phyloP scores from a whole-genome alignment of 2,113 vertebrate genomes.

The Edolisoma coerulescens region DNA sequence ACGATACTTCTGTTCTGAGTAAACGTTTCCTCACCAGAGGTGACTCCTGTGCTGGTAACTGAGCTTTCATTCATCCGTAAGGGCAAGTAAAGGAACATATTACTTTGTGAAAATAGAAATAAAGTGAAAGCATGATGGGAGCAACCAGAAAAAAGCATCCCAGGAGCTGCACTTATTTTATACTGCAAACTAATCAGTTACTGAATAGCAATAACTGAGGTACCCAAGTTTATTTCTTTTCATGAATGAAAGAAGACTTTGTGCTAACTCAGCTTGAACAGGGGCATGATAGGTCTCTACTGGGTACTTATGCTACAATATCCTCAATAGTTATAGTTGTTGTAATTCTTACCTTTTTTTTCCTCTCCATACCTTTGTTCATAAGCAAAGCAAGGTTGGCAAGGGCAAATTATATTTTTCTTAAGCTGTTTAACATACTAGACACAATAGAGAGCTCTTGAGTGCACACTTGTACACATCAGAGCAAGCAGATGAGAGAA shows the following conservation, averaged over 20 bases:
- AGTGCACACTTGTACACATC: not conserved
- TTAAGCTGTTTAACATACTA: not conserved
- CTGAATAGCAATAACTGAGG: not conserved
- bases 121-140: not conserved
- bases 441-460: not conserved
- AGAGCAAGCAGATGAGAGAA: not conserved
- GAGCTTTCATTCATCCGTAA: not conserved
- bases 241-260: conserved; percentile 4
- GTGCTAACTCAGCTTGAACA: not conserved
- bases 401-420: not conserved
- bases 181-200: not conserved
- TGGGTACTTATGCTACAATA: not conserved
- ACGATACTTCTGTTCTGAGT: conserved; percentile 44
- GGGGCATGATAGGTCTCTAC: not conserved
- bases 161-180: not conserved
- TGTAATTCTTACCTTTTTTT: not conserved
- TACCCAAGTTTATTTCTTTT: not conserved
- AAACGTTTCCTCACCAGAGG: not conserved
- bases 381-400: not conserved
- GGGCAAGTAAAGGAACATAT: not conserved
- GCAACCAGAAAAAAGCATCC: not conserved
- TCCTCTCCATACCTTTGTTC: not conserved
- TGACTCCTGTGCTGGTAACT: conserved; percentile 2
- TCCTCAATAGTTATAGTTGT: not conserved
- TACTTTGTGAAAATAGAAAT: not conserved